Base-by-base conservation (phyloP, 2,797 vertebrate species). In the Pseudomugil gertrudae region DNA sequence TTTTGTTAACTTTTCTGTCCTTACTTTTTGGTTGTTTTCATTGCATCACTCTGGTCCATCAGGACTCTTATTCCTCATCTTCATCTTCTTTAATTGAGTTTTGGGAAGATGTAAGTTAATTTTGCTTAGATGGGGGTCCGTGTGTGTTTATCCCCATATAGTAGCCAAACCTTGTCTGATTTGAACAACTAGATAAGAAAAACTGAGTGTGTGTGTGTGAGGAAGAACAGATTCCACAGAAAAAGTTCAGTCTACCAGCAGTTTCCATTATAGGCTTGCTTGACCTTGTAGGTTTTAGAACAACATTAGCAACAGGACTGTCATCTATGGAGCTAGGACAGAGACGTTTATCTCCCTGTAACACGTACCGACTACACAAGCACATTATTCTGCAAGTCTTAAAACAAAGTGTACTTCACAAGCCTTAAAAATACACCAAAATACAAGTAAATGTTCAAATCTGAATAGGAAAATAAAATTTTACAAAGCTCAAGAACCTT, bases 71-170 rank as follows among this genome's bases (percentile, higher is more conserved):
- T 93, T 97, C 95, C 82, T 97, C 96, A 84, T 97, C 96, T 80
- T 97, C 96, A 87, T 97, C 96, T 83, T 98, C 96, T 95, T 95
- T 98, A 96, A 95, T 96, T 95, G 95, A 96, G 93, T 97, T 97
- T 95, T 97, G 95, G 95, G 95, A 97, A 95, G 95, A 96, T 91
- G 95, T 97, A 97, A 98, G 96, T 97, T 90, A 89, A n/a, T 89
- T 84, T 81, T 84, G 89, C 89, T 70, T 24, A 81, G 86, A 29
- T 38, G 4, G 53, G 63, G 23, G 58, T 65, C 8, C 15, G 0
- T 77, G 63, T 85, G 69, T 78, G 50, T 69, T 69, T 76, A 33
- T 66, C 47, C 15, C 17, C 17, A 55, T 53, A 63, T 67, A 51
- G 66, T 73, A 80, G 66, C 52, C 71, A 35, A 66, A 54, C 50